These are phyloP conservation scores for Premnoplex brunnescens DNA, from an alignment of 2,797 vertebrate genomes.

Conservation along the genomic window DNA sequence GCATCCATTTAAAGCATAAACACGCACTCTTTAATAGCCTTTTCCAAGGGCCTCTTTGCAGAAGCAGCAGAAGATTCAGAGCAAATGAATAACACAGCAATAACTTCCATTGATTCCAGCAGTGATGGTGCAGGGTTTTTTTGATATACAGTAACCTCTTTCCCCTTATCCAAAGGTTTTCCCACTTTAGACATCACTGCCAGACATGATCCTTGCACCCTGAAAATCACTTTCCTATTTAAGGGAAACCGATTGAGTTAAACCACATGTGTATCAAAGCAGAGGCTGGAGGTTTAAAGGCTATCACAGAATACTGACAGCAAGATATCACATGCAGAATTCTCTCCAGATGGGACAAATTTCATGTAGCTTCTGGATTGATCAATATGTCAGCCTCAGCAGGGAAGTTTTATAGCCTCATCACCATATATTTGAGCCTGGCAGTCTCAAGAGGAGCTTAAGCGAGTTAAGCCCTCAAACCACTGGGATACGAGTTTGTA, in stretches of 20 bases:
- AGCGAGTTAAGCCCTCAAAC: not conserved
- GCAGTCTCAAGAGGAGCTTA: not conserved
- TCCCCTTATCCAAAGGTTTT: conserved; percentile 24
- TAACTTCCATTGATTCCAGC: not conserved
- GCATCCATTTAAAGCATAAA: not conserved
- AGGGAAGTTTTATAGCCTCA: not conserved
- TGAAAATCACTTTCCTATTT: conserved; percentile 7
- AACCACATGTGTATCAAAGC: not conserved
- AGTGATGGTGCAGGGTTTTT: not conserved
- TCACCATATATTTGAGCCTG: not conserved
- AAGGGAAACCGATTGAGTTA: not conserved
- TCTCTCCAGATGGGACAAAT: conserved; percentile 26
- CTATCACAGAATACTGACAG: not conserved
- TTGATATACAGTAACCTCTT: not conserved
- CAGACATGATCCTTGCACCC: not conserved
- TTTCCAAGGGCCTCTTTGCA: not conserved
- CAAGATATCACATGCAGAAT: not conserved
- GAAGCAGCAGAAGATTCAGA: not conserved
- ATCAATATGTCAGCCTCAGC: not conserved
- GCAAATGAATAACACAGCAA: not conserved
- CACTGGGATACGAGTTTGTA: not conserved
- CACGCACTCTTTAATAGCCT: not conserved
- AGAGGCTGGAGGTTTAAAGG: not conserved
- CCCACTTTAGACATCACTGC: not conserved
- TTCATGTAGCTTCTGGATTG: not conserved